Percentiles rank a stretch among this genome's conserved stretches.
Evolutionary conservation across 2,113 vertebrate genomes (phyloP).

Genomic region (Hydrolagus affinis): DNA sequence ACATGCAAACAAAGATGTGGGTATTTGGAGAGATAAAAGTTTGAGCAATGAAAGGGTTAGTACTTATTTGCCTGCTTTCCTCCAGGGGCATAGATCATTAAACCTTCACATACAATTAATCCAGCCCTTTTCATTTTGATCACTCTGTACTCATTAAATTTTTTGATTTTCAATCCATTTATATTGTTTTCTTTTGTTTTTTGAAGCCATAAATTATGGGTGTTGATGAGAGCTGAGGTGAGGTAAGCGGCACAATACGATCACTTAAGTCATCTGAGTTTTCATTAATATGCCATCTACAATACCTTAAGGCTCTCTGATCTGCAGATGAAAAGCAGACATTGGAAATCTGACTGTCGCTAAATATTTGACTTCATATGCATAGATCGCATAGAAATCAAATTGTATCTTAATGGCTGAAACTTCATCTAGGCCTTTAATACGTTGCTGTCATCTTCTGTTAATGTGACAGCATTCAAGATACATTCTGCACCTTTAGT

Average conservation of each 20-base stretch:
- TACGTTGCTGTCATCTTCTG: conserved; percentile 4
- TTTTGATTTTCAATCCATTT: neutral
- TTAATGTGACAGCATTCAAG: conserved; percentile 24
- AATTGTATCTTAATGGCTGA: conserved; percentile 22
- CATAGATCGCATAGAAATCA: conserved; percentile 10
- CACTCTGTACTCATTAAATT: neutral
- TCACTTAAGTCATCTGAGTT: conserved; percentile 15
- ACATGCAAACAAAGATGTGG: neutral
- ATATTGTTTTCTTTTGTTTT: neutral
- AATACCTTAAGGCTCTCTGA: neutral
- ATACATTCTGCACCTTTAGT: conserved; percentile 3
- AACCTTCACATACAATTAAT: neutral
- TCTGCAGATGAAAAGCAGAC: neutral
- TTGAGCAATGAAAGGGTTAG: neutral
- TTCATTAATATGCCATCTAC: conserved; percentile 25
- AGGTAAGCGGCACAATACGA: neutral
- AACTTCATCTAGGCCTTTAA: conserved; percentile 18
- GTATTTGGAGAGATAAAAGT: neutral
- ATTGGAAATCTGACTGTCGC: neutral
- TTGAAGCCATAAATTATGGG: neutral
- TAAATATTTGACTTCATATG: conserved; percentile 22
- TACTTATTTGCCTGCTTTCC: neutral
- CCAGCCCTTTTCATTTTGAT: neutral
- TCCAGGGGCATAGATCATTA: neutral
- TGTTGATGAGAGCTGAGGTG: conserved; percentile 3